Evolutionary conservation across 2,888 invertebrate genomes (phyloP), one percentile per base, ranked within the genome.

Genomic region (Pachymerium ferrugineum): DNA sequence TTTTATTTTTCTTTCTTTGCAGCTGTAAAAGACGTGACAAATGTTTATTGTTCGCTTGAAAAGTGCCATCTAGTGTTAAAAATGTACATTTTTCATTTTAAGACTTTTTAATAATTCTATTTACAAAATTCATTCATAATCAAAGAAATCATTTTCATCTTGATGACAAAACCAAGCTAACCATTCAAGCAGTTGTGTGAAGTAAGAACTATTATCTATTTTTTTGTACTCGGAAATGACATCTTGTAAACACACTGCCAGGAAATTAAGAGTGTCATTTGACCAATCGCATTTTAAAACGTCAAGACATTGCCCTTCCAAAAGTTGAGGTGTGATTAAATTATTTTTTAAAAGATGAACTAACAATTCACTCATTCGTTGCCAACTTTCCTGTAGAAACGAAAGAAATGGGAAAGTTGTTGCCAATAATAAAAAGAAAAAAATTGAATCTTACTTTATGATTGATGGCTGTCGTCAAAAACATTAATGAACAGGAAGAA

Each of bases 161-260:
- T 62, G 62, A 4, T 28, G 62, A 28, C 62, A 62, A 62, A 62
- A 62, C 62, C 62, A 62, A 28, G 25, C 62, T 28, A 62, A 62
- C 62, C 62, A 28, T 28, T 62, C 62, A 1, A 25, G 8, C 10
- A 62, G 25, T 62, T 62, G 25, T 1, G 62, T 62, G 62, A 62
- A 62, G n/a, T n/a, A n/a, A n/a, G n/a, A n/a, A n/a, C n/a, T n/a
- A n/a, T 62, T 62, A 22, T 3, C 28, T 62, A 25, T 10, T 62
- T 3, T n/a, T 62, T 62, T 62, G 28, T 62, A 62, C 62, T 62
- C 8, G n/a, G 12, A 12, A 25, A 28, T 62, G 10, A 62, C 62
- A 62, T 28, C n/a, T 0, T 62, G 14, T 28, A 62, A 25, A 8
- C 62, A 62, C 12, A 28, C 3, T 12, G 62, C 62, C 22, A 62